Conservation (phyloP, 1,140 invertebrate species). For the Choristoneura fumiferana region DNA sequence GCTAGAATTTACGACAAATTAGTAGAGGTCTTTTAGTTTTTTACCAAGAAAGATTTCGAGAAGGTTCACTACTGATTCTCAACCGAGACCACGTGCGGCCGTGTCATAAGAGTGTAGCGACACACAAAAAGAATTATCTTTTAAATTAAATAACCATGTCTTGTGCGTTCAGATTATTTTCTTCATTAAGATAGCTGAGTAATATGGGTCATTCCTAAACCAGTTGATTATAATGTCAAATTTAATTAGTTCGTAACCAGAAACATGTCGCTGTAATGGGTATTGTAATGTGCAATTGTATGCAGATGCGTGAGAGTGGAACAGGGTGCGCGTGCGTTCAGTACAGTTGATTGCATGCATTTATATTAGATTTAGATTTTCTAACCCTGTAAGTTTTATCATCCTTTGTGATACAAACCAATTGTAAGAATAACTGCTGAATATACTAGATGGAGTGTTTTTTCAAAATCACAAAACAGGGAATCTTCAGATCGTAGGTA, state of each 20-base stretch:
- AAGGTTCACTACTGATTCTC: too few species aligned
- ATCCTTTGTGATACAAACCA: neutral
- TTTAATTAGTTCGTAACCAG: neutral
- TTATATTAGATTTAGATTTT: neutral
- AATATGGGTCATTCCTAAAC: neutral
- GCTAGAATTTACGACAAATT: too few species aligned
- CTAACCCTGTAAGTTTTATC: neutral
- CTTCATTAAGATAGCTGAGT: neutral
- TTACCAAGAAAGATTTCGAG: too few species aligned
- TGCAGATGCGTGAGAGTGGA: constrained; percentile 10
- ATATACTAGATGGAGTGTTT: neutral
- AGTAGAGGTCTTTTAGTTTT: too few species aligned
- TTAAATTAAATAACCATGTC: too few species aligned
- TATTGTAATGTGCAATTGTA: constrained; percentile 11
- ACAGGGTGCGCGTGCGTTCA: neutral
- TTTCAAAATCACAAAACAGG: too few species aligned
- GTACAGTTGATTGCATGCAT: neutral
- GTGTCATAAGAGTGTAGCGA: too few species aligned
- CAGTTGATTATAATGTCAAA: constrained; percentile 8
- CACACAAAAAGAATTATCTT: too few species aligned
- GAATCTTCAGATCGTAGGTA: too few species aligned
- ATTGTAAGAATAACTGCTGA: neutral
- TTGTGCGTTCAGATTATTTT: too few species aligned
- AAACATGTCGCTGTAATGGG: constrained; percentile 5
- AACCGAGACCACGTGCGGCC: too few species aligned